Evolutionary conservation across 2,888 invertebrate genomes (phyloP), one percentile per base, ranked within the genome.

Genomic region (Drosophila subquinaria): DNA sequence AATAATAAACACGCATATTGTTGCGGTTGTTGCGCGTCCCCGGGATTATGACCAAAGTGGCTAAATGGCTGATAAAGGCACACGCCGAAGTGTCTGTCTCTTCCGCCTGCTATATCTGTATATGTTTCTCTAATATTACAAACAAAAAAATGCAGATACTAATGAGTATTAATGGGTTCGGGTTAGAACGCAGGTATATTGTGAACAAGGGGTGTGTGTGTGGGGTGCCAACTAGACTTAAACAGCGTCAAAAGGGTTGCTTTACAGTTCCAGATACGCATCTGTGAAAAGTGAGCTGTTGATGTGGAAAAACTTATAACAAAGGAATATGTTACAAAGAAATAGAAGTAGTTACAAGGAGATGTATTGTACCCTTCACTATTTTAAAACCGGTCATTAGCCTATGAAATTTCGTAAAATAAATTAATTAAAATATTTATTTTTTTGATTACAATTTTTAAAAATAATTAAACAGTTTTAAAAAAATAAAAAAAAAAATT

Each of bases 41-140:
- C 59, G 78, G 78, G 88, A 88, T 88, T 82, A 78, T 69, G 43
- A 35, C 23, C 72, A 79, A 89, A 87, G 81, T 89, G 85, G 74
- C 87, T 89, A 86, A 86, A 87, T 89, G 84, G 87, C 85, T 77
- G 87, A 89, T 87, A 86, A 89, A 89, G 87, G 79, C 87, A 52
- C 79, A 76, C 79, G 67, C 73, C 72, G 71, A 79, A 78, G 55
- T 69, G 76, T 38, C 47, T 47, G 23, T 56, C 35, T 47, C 35
- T 52, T 38, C 48, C 36, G 13, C 51, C 76, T 59, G 42, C 61
- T 43, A 53, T 47, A 40, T 53, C 36, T 17, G 13, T 38, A 15
- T 57, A 17, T 65, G 45, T 62, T 50, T 60, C 20, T 48, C 50
- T 33, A 66, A 67, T 38, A 45, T 30, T 27, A 43, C 13, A 30